phyloP scores from a whole-genome alignment of 2,113 vertebrate species.

The Tricholaema leucomelas region DNA sequence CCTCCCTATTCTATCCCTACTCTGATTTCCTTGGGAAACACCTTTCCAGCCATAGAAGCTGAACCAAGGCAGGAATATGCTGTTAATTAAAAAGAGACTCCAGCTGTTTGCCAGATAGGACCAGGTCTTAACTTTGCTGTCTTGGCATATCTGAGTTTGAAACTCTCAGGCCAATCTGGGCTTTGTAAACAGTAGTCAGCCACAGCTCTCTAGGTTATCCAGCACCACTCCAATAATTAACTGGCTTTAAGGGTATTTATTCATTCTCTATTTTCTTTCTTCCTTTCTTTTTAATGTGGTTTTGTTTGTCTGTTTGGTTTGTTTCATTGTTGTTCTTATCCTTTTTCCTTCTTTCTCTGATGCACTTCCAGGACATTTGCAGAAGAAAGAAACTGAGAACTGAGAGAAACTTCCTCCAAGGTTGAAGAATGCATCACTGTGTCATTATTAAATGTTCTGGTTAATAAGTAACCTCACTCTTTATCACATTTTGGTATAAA shows the following conservation, averaged over 20 bases:
- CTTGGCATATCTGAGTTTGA: constrained; percentile 2
- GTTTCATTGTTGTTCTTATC: rapidly evolving
- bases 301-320: too few species aligned
- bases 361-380: neutral
- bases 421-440: neutral
- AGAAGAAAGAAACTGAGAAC: neutral
- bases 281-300: too few species aligned
- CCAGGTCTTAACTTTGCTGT: constrained; percentile 10
- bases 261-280: neutral
- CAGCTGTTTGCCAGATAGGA: constrained; percentile 35
- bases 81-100: constrained; percentile 68
- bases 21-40: constrained; percentile 78
- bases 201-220: constrained; percentile 16
- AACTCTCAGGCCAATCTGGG: neutral
- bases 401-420: neutral
- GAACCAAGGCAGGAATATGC: constrained; percentile 54
- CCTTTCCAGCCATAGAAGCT: constrained; percentile 59
- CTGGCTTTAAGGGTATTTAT: neutral
- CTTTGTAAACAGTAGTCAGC: constrained; percentile 27
- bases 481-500: neutral
- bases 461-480: neutral
- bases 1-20: constrained; percentile 35
- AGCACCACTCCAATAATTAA: neutral
- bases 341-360: neutral
- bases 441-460: neutral